Percentiles rank a stretch among this genome's conserved stretches.
These are phyloP conservation scores for Megaleporinus macrocephalus DNA, from an alignment of 2,113 vertebrate genomes.

Conservation along the genomic window DNA sequence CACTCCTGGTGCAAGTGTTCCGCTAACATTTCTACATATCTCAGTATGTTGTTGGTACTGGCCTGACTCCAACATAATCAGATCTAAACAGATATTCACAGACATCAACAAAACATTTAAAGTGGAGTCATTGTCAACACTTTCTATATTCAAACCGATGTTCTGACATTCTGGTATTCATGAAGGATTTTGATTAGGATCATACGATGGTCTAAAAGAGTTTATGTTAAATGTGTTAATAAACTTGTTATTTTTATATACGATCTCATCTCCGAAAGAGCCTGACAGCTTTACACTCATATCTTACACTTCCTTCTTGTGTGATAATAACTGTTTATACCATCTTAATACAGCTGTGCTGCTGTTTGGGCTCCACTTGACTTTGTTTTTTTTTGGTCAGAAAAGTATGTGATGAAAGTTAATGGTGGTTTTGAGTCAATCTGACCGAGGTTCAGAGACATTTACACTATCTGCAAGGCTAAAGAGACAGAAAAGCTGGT, in stretches of 20 bases:
- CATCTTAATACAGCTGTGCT: not conserved
- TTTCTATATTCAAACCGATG: too few species aligned
- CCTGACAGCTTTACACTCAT: not conserved
- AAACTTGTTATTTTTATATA: not conserved
- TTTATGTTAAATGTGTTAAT: not conserved
- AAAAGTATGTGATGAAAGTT: conserved; percentile 22
- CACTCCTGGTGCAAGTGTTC: too few species aligned
- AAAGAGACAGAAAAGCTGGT: conserved; percentile 31
- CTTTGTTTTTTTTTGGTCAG: not conserved
- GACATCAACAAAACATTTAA: too few species aligned
- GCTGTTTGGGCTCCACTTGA: conserved; percentile 6
- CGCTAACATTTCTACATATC: too few species aligned
- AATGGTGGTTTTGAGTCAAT: conserved; percentile 17
- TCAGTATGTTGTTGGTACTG: too few species aligned
- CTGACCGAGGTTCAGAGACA: conserved; percentile 19
- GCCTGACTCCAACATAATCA: too few species aligned
- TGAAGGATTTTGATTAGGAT: not conserved
- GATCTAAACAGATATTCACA: too few species aligned
- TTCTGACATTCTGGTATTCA: not conserved
- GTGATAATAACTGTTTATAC: conserved; percentile 15
- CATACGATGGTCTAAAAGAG: too few species aligned
- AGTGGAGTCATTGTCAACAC: too few species aligned
- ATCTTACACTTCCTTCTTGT: not conserved
- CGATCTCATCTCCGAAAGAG: too few species aligned
- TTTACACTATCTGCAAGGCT: conserved; percentile 20